Base-by-base conservation (phyloP, 2,113 vertebrate species). In the Carettochelys insculpta region DNA sequence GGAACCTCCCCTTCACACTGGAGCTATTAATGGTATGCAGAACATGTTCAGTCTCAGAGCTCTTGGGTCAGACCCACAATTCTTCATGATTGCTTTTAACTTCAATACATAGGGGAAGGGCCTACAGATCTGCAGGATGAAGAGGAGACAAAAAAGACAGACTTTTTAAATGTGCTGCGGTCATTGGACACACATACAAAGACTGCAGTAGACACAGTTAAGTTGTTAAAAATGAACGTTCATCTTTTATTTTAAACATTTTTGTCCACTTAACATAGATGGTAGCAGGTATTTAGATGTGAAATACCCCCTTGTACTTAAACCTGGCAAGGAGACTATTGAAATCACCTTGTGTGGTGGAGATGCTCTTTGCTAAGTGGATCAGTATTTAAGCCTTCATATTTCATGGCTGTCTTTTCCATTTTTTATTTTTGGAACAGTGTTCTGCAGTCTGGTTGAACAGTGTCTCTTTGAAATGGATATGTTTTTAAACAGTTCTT, bases 111-210 rank as follows among this genome's bases (percentile, higher is more conserved):
- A 12, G 82, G 90, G 76, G 51, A 81, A 82, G 91, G 83, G 81
- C 85, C 88, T 61, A 3, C 47, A 87, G 85, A 3, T 73, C 88
- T 75, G 85, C 94, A 92, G 94, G 61, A 47, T 83, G 82, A 27
- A 90, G 13, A n/a, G 41, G 88, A 83, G 80, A 95, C 96, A 91
- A 90, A 92, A 87, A 87, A 93, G 89, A 90, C 95, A 83, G 86
- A 81, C 84, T 88, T 90, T 89, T 87, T 88, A 92, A 93, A 54
- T 71, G 78, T 14, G 90, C 58, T 78, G 87, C 83, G 89, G 94
- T 48, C 85, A 90, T 76, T 81, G 77, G 90, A 53, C 81, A 86
- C 29, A 1, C 77, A 53, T 78, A n/a, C 93, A 92, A 93, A 92
- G 83, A 73, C 53, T 95, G 90, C 71, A 94, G 76, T 82, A 86